Conservation (phyloP, 2,113 vertebrate species). For the Vimba vimba region DNA sequence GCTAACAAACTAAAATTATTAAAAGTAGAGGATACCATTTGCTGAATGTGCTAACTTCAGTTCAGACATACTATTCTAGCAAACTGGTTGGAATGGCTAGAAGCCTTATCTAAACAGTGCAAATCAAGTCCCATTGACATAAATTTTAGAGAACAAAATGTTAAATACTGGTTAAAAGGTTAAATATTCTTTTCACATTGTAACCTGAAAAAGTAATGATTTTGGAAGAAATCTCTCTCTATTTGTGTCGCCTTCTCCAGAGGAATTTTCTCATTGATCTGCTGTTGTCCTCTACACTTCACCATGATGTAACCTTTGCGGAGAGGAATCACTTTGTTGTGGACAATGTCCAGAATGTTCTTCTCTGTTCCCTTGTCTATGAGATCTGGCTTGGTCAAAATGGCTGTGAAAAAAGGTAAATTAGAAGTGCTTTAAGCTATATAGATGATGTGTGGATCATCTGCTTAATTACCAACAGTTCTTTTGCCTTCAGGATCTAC, state of each 20-base stretch:
- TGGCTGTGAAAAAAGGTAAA: constrained; percentile 64
- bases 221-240: constrained; percentile 77
- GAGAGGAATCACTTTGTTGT: constrained; percentile 74
- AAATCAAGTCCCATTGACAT: too few relatives aligned
- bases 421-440: too few relatives aligned
- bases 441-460: too few relatives aligned
- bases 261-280: constrained; percentile 62
- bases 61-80: too few relatives aligned
- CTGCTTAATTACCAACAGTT: constrained; percentile 74
- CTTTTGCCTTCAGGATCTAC: constrained; percentile 81
- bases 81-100: too few relatives aligned
- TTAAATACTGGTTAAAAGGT: too few relatives aligned
- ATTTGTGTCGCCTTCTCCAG: constrained; percentile 68
- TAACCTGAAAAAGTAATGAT: constrained; percentile 74
- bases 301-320: constrained; percentile 83
- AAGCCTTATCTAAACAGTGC: too few relatives aligned
- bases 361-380: constrained; percentile 78
- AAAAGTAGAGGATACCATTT: too few relatives aligned
- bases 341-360: neutral
- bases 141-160: too few relatives aligned
- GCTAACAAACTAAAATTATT: too few relatives aligned
- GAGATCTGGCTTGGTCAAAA: constrained; percentile 84
- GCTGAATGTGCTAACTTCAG: too few relatives aligned
- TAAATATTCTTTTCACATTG: too few relatives aligned
- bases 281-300: constrained; percentile 80